A percentile compares a stretch with the other conserved stretches of the same genome.
phyloP scores from a whole-genome alignment of 2,888 invertebrate species.

The Nysson spinosus region DNA sequence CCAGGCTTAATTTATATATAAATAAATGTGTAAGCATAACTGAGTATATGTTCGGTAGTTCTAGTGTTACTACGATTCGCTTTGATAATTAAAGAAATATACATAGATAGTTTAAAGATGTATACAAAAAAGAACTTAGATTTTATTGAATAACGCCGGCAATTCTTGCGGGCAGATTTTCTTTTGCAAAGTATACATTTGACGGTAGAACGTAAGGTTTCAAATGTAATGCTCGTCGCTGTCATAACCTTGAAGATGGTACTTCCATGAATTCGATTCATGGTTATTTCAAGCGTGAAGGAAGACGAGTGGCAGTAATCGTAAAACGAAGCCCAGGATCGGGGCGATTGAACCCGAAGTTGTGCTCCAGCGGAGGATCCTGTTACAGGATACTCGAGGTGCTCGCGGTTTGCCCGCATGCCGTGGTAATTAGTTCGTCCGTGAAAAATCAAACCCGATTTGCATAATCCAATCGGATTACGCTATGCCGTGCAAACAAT shows the following conservation, averaged over 20 bases:
- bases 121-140: too few species aligned
- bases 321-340: conserved; percentile 37
- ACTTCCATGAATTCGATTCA: conserved; percentile 2
- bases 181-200: background rate
- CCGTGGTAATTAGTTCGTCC: conserved; percentile 40
- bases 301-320: conserved; percentile 17
- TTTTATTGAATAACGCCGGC: too few species aligned
- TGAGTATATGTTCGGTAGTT: too few species aligned
- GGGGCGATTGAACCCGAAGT: conserved; percentile 11
- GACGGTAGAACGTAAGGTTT: too few species aligned
- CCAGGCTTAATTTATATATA: too few species aligned
- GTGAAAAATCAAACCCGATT: conserved; percentile 29
- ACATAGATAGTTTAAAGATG: too few species aligned
- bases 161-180: too few species aligned
- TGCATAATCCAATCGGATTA: conserved; percentile 49
- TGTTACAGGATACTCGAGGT: conserved; percentile 14
- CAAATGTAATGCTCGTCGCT: background rate
- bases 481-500: conserved; percentile 30
- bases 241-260: conserved; percentile 4
- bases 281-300: conserved; percentile 21
- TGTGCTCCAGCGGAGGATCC: conserved; percentile 19
- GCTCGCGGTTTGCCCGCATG: conserved; percentile 13
- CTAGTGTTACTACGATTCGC: too few species aligned
- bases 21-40: too few species aligned
- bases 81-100: too few species aligned